A percentile compares a stretch with the other conserved stretches of the same genome.
These are phyloP conservation scores for Eudemis profundana DNA, from an alignment of 2,888 invertebrate species.

Conservation along the genomic window DNA sequence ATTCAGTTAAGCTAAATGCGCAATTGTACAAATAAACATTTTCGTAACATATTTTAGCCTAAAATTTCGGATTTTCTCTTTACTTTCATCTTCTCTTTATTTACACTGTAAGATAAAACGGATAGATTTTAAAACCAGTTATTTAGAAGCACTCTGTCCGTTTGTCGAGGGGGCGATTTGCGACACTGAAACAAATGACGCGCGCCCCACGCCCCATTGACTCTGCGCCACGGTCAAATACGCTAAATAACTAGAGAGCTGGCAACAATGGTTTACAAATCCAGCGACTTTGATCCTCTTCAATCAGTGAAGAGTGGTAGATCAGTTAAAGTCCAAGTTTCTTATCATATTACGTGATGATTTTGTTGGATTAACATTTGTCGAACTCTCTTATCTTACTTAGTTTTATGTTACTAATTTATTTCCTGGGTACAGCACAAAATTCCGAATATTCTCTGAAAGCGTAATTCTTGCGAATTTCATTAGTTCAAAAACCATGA, in stretches of 20 bases:
- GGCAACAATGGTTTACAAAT: conserved; percentile 31
- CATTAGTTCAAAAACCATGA: too few relatives aligned
- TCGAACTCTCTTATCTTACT: too few relatives aligned
- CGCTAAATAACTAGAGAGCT: conserved; percentile 32
- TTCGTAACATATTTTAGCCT: too few relatives aligned
- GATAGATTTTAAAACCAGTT: conserved; percentile 46
- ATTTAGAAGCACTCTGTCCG: conserved; percentile 75
- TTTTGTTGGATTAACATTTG: too few relatives aligned
- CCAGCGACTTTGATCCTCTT: conserved; percentile 2
- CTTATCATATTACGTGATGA: too few relatives aligned
- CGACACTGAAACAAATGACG: conserved; percentile 76
- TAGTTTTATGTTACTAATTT: too few relatives aligned
- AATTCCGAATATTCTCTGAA: too few relatives aligned
- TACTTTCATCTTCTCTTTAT: not conserved
- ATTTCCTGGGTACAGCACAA: too few relatives aligned
- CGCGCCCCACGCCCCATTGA: conserved; percentile 67
- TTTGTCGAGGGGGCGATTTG: conserved; percentile 71
- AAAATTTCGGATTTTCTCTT: not conserved
- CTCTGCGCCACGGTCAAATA: conserved; percentile 50
- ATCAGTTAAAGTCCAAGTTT: too few relatives aligned
- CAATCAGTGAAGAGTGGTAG: not conserved
- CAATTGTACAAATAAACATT: too few relatives aligned
- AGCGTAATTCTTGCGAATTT: too few relatives aligned
- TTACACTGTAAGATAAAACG: conserved; percentile 25
- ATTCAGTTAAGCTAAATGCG: too few relatives aligned